Conservation (phyloP, 2,888 invertebrate genomes). For the Sialis lutaria region DNA sequence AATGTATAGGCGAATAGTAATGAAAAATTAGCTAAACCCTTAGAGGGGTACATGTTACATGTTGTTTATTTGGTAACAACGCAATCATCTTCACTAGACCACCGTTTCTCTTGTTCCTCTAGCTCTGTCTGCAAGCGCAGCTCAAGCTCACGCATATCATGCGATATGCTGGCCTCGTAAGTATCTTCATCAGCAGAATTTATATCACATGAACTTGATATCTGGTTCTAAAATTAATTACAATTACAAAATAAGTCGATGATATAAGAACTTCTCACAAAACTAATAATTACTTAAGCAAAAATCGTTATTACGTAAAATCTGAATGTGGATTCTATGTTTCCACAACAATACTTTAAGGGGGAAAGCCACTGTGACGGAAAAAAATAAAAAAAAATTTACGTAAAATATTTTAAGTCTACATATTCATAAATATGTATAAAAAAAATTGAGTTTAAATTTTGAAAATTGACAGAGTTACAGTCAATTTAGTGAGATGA, state of each 20-base stretch:
- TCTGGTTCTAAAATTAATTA: slow-evolving; percentile 2
- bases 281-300: no score
- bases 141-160: slow-evolving; percentile 46
- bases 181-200: slow-evolving; percentile 31
- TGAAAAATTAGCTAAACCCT: slow-evolving; percentile 18
- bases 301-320: no score
- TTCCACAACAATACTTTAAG: no score
- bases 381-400: no score
- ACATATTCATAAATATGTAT: no score
- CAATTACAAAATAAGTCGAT: neutral
- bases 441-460: no score
- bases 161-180: slow-evolving; percentile 45
- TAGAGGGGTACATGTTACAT: slow-evolving; percentile 19
- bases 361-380: no score
- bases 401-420: no score
- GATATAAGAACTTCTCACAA: no score
- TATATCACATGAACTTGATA: slow-evolving; percentile 7
- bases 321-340: no score
- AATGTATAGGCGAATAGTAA: neutral
- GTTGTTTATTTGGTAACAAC: slow-evolving; percentile 16
- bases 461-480: no score
- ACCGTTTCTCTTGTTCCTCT: slow-evolving; percentile 41
- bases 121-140: slow-evolving; percentile 46
- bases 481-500: no score
- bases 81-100: slow-evolving; percentile 39